Evolutionary conservation across 1,140 invertebrate species (phyloP), one percentile per base, ranked within the genome.

Genomic region (Eueides isabella): DNA sequence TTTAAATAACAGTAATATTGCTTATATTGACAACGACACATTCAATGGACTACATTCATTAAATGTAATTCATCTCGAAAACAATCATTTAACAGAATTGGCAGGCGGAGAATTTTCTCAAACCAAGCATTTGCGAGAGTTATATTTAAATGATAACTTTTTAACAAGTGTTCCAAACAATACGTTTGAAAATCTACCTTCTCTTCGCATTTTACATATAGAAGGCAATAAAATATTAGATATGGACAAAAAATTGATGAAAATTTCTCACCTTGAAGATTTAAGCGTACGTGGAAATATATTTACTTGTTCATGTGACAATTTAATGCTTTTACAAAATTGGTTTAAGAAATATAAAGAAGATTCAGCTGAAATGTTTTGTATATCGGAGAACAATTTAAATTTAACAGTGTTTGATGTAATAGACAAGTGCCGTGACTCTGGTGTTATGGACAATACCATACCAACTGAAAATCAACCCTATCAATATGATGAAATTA

Each of bases 61-160:
- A 31, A 94, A 95, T 75, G 93, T 96, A n/a, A 93, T 98, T 29
- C 96, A 97, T 91, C 94, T 98, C 72, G 96, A 97, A 90, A 96
- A 97, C 88, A 98, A 98, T 90, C 94, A 95, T 78, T 94, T 98
- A 69, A 95, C 94, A 72, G 94, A 95, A 78, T 91, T 98, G 28
- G 94, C 95, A 35, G 97, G 97, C n/a, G 96, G 95, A 83, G 97
- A 97, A 89, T 96, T 98, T 86, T 95, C 94, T 75, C 94, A 95
- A 86, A 92, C 97, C 74, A 95, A 96, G 84, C 95, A 95, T 80
- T 94, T 98, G 63, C 95, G 96, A 81, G 97, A 97, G 90, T 95
- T 98, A 67, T 97, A 98, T 90, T 93, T 98, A 44, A 97, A 97
- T 85, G 95, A 97, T 92, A 98, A 98, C 93, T 89, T 95, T 64